phyloP scores from a whole-genome alignment of 2,797 vertebrate genomes.

The Fringilla coelebs region DNA sequence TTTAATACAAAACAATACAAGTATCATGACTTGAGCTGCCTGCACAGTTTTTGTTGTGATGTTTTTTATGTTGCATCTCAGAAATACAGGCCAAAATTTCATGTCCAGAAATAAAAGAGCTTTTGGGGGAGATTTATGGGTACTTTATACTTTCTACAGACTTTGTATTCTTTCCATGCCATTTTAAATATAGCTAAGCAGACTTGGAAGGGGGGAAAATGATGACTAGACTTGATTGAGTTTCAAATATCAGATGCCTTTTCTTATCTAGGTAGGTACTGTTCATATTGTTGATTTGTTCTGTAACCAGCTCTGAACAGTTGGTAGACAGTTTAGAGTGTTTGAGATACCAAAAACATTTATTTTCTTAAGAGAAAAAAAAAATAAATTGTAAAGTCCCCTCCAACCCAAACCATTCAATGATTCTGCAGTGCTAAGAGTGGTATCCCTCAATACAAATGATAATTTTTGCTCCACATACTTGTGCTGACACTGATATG shows the following conservation, averaged over 20 bases:
- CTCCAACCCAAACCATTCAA: not conserved
- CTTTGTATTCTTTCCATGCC: not conserved
- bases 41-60: not conserved
- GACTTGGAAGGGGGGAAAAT: not conserved
- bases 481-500: not conserved
- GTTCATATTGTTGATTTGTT: not conserved
- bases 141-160: not conserved
- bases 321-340: not conserved
- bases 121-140: not conserved
- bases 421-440: not conserved
- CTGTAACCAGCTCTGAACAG: not conserved
- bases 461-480: not conserved
- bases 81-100: not conserved
- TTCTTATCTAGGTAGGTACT: not conserved
- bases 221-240: not conserved
- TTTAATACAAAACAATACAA: not conserved
- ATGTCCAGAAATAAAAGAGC: not conserved
- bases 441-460: rapidly evolving
- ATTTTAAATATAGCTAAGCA: not conserved
- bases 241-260: not conserved
- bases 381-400: not conserved
- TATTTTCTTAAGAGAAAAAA: not conserved
- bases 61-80: not conserved
- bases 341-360: not conserved
- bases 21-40: not conserved